Conservation (phyloP, 2,888 invertebrate genomes). For the Sinodicranocentrus sp. region DNA sequence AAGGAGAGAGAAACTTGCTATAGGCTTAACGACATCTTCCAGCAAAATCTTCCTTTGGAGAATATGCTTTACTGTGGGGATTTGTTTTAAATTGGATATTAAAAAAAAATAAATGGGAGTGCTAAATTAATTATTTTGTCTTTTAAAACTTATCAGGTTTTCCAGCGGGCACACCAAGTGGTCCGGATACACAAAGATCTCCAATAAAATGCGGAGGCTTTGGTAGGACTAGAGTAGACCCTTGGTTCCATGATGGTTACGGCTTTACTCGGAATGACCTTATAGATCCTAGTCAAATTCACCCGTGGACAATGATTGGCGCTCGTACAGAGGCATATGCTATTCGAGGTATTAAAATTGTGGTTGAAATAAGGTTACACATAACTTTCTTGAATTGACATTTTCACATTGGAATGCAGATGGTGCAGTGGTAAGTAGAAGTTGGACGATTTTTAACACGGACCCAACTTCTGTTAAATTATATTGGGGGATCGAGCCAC, state of each 20-base stretch:
- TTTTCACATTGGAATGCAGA: conserved; percentile 1
- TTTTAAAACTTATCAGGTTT: conserved; percentile 9
- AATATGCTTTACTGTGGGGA: not conserved
- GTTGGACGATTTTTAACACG: not conserved
- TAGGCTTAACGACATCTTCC: conserved; percentile 23
- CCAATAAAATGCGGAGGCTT: conserved; percentile 3
- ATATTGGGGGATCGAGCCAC: conserved; percentile 34
- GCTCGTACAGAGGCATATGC: conserved; percentile 31
- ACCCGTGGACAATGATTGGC: conserved; percentile 44
- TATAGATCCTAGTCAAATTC: conserved; percentile 2
- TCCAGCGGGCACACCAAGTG: not conserved
- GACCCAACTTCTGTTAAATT: not conserved
- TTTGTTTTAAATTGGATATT: no score
- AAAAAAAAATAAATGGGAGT: no score
- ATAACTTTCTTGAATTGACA: not conserved
- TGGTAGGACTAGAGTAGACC: not conserved
- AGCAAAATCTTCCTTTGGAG: not conserved
- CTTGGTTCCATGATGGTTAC: conserved; percentile 21
- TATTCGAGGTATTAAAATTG: conserved; percentile 41
- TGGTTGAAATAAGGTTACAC: no score
- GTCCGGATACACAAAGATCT: not conserved
- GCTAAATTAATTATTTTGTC: no score
- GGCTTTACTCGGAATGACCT: not conserved
- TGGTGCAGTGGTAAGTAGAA: not conserved
- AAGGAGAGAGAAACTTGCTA: conserved; percentile 32